Base-by-base conservation (phyloP, 2,888 invertebrate genomes). In the Tiliacea citrago region DNA sequence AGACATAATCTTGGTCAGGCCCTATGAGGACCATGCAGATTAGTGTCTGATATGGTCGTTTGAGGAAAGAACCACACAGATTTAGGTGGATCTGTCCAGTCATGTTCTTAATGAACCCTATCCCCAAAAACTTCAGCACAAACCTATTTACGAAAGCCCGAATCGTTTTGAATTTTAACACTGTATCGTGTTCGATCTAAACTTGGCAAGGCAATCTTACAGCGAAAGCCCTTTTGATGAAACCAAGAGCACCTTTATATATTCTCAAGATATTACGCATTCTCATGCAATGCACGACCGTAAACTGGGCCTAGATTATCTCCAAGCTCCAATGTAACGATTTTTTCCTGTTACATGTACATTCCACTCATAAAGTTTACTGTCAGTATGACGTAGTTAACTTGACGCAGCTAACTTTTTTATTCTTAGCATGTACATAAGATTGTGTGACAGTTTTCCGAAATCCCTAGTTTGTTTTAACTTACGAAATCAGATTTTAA, bases 321-420 rank as follows among this genome's bases (percentile, higher is more conserved):
- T 47, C 10, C 47, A 47, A 39, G 47, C 42, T 57, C 39, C 55
- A 8, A 58, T 39, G 53, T 24, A 21, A 45, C n/a, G 4, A 8
- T 24, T 51, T 53, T 82, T 73, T 57, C 73, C 73, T 79, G 60
- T 63, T 35, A 51, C 47, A 35, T 10, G 63, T 79, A 58, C 47
- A 68, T 63, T 55, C 24, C 39, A 49, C n/a, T 29, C 1, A 7
- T 10, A 9, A 8, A 53, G n/a, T 53, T 62, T n/a, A 35, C 39
- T 67, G 18, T 57, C 42, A 18, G 8, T 13, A 9, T 68, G 79
- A 83, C 80, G 80, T 79, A 57, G 49, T 9, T 9, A 39, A 21
- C 24, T 55, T 39, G 16, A 29, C 29, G 29, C 3, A 29, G 29
- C 29, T 29, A 29, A 29, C 29, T 13, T 47, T 35, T 58, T 51